Conservation (phyloP, 2,888 invertebrate species). For the Dicyrtoma fusca region DNA sequence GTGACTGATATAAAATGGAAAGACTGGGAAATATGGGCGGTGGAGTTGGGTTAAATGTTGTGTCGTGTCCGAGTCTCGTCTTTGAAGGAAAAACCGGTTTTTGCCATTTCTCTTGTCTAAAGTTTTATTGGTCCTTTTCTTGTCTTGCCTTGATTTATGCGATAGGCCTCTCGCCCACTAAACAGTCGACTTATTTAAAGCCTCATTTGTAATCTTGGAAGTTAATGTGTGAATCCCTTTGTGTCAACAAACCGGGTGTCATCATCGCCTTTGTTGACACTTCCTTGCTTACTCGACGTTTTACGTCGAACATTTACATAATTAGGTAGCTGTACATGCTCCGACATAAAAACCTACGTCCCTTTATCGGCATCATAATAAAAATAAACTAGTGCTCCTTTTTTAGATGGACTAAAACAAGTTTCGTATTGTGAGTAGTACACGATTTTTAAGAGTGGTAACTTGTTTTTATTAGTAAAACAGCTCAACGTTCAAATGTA, state of each 20-base stretch:
- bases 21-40: slow-evolving; percentile 17
- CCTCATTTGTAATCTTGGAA: slow-evolving; percentile 15
- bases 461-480: no score
- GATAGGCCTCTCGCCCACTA: slow-evolving; percentile 4
- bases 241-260: neutral
- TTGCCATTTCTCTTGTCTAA: slow-evolving; percentile 13
- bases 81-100: slow-evolving; percentile 20
- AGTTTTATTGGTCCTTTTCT: slow-evolving; percentile 13
- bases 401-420: no score
- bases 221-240: slow-evolving; percentile 21
- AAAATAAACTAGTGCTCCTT: no score
- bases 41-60: neutral
- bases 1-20: neutral
- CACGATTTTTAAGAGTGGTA: no score
- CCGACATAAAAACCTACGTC: no score
- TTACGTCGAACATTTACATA: no score
- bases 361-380: no score
- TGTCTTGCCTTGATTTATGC: slow-evolving; percentile 20
- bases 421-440: no score
- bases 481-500: no score
- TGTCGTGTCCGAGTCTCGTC: neutral
- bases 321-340: no score
- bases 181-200: slow-evolving; percentile 25
- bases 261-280: slow-evolving; percentile 23
- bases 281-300: no score